These are phyloP conservation scores for Nesogale talazaci DNA, from an alignment of 2,113 vertebrate species.

Conservation along the genomic window DNA sequence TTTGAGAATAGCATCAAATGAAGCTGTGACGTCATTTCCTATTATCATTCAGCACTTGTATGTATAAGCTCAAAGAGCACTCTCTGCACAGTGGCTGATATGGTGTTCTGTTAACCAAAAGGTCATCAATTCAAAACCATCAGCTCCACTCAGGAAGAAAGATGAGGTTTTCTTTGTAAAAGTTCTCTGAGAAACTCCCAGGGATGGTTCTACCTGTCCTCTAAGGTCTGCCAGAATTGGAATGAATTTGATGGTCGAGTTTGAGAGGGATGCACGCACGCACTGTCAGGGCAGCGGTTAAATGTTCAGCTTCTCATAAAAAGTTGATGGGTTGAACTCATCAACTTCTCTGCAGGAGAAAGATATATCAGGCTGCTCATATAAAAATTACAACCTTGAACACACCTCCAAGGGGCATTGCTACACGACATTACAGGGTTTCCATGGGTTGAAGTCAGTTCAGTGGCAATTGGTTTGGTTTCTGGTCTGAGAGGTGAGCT, in stretches of 20 bases:
- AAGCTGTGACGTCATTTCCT: too few relatives aligned
- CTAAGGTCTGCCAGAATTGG: too few relatives aligned
- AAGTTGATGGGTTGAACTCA: background rate
- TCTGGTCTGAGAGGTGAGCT: background rate
- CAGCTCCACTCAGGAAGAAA: too few relatives aligned
- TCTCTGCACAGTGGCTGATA: too few relatives aligned
- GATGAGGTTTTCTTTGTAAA: too few relatives aligned
- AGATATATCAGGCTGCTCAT: background rate
- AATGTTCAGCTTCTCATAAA: background rate
- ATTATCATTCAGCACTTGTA: too few relatives aligned
- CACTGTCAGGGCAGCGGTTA: background rate
- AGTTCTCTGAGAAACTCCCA: too few relatives aligned
- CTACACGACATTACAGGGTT: background rate
- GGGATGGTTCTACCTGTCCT: too few relatives aligned
- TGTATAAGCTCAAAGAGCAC: too few relatives aligned
- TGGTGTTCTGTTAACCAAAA: too few relatives aligned
- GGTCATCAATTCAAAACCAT: too few relatives aligned
- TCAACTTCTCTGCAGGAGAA: background rate
- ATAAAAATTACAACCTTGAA: background rate
- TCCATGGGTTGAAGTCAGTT: background rate
- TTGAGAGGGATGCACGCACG: background rate
- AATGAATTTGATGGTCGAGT: background rate
- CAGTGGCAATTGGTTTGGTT: background rate
- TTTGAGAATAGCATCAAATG: too few relatives aligned
- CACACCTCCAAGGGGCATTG: background rate